A percentile compares a stretch with the other conserved stretches of the same genome.
These are phyloP conservation scores for Sitophilus oryzae DNA, from an alignment of 1,140 invertebrate genomes.

Conservation along the genomic window DNA sequence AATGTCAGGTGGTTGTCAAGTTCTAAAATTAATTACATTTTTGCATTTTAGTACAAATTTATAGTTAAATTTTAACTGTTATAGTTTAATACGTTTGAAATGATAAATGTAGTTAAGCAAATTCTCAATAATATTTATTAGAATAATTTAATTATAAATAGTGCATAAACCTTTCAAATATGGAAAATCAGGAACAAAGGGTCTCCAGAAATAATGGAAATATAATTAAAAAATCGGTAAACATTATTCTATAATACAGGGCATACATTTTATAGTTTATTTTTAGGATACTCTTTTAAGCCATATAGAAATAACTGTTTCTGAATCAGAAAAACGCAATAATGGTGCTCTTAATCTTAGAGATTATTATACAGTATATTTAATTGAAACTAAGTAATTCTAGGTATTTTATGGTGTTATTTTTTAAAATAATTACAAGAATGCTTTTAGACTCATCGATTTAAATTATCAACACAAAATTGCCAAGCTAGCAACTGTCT, in stretches of 20 bases:
- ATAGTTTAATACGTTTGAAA: too few relatives aligned
- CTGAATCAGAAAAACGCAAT: slow-evolving; percentile 77
- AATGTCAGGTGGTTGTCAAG: too few relatives aligned
- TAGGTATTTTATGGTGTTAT: background rate
- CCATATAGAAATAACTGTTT: slow-evolving; percentile 74
- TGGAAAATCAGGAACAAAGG: background rate
- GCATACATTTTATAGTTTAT: background rate
- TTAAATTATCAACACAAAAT: slow-evolving; percentile 57
- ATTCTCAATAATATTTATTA: too few relatives aligned
- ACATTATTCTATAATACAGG: background rate
- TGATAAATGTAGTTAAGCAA: too few relatives aligned
- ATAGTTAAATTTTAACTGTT: too few relatives aligned
- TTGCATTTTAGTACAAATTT: too few relatives aligned
- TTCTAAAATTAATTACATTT: too few relatives aligned
- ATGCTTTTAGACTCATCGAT: slow-evolving; percentile 53
- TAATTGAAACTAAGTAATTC: slow-evolving; percentile 75
- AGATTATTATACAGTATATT: slow-evolving; percentile 78
- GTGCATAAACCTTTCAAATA: too few relatives aligned
- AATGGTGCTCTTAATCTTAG: slow-evolving; percentile 72
- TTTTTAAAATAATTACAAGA: background rate
- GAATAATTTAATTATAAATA: background rate
- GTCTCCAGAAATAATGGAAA: background rate
- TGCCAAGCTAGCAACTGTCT: slow-evolving; percentile 61
- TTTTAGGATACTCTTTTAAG: slow-evolving; percentile 62
- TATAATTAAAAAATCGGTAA: background rate